These are phyloP conservation scores for Etheostoma perlongum DNA, from an alignment of 2,797 vertebrate species.

Conservation along the genomic window DNA sequence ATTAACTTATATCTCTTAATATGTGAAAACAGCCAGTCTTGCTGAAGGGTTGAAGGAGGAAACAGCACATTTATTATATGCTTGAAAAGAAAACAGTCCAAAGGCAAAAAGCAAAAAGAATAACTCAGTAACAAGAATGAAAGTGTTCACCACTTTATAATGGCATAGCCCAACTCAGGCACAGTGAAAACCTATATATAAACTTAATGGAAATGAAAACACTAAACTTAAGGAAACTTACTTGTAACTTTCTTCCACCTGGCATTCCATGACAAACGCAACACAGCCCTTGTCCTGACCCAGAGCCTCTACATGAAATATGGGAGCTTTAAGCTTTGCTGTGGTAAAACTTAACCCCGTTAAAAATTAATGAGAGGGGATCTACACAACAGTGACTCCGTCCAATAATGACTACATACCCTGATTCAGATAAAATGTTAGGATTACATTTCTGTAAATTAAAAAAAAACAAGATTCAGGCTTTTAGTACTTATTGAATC, in stretches of 20 bases:
- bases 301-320: constrained; percentile 34
- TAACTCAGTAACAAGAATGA: constrained; percentile 47
- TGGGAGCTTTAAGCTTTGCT: constrained; percentile 26
- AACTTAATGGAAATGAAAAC: constrained; percentile 67
- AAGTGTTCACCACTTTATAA: constrained; percentile 41
- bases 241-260: constrained; percentile 75
- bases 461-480: constrained; percentile 19
- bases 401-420: constrained; percentile 36
- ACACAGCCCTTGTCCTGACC: constrained; percentile 23
- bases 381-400: constrained; percentile 11
- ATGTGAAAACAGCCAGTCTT: constrained; percentile 10
- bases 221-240: constrained; percentile 57
- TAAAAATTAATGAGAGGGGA: constrained; percentile 44
- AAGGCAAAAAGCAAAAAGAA: constrained; percentile 39
- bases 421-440: constrained; percentile 35
- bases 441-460: constrained; percentile 28
- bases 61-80: constrained; percentile 51
- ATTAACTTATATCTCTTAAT: constrained; percentile 33
- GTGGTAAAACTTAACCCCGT: constrained; percentile 46
- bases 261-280: constrained; percentile 50
- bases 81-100: constrained; percentile 60
- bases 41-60: constrained; percentile 33
- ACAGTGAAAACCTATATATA: constrained; percentile 63
- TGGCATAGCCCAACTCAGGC: constrained; percentile 46
- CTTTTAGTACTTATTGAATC: constrained; percentile 38